phyloP scores from a whole-genome alignment of 2,888 invertebrate genomes.

The Halictus quadricinctus region DNA sequence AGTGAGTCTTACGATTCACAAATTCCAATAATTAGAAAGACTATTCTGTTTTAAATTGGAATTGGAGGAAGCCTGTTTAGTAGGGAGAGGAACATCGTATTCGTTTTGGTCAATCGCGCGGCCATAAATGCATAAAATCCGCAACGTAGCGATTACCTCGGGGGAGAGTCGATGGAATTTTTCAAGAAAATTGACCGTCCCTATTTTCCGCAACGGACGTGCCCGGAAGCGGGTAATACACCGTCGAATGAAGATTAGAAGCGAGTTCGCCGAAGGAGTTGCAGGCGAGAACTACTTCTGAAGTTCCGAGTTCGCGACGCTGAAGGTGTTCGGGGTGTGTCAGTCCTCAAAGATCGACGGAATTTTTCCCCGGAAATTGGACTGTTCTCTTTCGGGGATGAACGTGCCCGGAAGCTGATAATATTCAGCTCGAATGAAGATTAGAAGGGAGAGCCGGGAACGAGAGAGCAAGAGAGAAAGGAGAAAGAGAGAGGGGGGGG shows the following conservation, averaged over 20 bases:
- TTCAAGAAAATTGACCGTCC: neutral
- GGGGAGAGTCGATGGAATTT: neutral
- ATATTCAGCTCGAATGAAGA: conserved; percentile 17
- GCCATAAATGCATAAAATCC: neutral
- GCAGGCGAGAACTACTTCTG: conserved; percentile 1
- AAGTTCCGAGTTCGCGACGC: conserved; percentile 9
- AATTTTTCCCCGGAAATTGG: conserved; percentile 28
- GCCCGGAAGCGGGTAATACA: conserved; percentile 11
- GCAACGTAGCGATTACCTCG: neutral
- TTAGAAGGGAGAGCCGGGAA: neutral
- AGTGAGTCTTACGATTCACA: neutral
- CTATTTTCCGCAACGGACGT: conserved; percentile 12
- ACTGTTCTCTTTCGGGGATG: conserved; percentile 20
- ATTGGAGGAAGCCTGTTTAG: too few relatives aligned
- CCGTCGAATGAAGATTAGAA: conserved; percentile 16
- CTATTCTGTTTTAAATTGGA: neutral
- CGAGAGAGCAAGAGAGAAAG: neutral
- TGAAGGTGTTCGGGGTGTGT: neutral
- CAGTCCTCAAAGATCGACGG: conserved; percentile 24
- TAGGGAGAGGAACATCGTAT: neutral
- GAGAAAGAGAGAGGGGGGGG: neutral
- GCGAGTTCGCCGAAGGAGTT: conserved; percentile 13
- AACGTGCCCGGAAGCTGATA: conserved; percentile 22
- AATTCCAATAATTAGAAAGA: neutral
- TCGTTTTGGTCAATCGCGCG: neutral